Evolutionary conservation across 2,888 invertebrate genomes (phyloP).

Genomic region (Suillia variegata): DNA sequence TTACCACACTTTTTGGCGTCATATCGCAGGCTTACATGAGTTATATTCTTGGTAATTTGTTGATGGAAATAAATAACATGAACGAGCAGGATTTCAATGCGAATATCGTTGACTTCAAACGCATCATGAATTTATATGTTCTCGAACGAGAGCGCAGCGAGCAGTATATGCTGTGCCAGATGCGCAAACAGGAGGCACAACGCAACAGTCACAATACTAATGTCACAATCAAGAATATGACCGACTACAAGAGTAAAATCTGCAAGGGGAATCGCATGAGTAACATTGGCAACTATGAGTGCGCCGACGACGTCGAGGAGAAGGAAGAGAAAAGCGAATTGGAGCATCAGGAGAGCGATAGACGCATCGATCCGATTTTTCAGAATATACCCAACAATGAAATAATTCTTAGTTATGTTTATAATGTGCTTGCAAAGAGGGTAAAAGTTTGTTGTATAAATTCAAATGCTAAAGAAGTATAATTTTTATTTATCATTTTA

Average conservation of each 20-base stretch:
- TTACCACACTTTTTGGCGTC: constrained; percentile 46
- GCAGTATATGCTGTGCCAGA: constrained; percentile 41
- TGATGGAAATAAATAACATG: constrained; percentile 49
- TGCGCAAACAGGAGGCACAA: constrained; percentile 44
- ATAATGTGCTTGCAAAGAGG: constrained; percentile 43
- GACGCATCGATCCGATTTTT: constrained; percentile 50
- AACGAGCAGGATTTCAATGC: constrained; percentile 47
- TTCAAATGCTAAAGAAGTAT: neutral
- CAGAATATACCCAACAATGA: constrained; percentile 52
- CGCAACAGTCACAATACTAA: constrained; percentile 42
- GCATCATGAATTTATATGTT: constrained; percentile 45
- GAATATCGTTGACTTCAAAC: constrained; percentile 41
- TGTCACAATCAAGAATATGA: constrained; percentile 36
- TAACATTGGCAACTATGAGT: constrained; percentile 51
- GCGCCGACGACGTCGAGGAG: constrained; percentile 40
- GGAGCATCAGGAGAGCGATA: constrained; percentile 14
- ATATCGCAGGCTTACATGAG: constrained; percentile 51
- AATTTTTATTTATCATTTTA: constrained; percentile 23
- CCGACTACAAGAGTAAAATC: constrained; percentile 48
- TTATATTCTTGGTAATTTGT: constrained; percentile 49
- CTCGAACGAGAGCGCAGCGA: constrained; percentile 51
- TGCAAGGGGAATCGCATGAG: constrained; percentile 55
- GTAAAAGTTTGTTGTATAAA: too few species aligned
- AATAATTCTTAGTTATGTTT: constrained; percentile 44
- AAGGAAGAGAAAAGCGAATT: constrained; percentile 36